Base-by-base conservation (phyloP, 2,113 vertebrate species). In the Natator depressus region DNA sequence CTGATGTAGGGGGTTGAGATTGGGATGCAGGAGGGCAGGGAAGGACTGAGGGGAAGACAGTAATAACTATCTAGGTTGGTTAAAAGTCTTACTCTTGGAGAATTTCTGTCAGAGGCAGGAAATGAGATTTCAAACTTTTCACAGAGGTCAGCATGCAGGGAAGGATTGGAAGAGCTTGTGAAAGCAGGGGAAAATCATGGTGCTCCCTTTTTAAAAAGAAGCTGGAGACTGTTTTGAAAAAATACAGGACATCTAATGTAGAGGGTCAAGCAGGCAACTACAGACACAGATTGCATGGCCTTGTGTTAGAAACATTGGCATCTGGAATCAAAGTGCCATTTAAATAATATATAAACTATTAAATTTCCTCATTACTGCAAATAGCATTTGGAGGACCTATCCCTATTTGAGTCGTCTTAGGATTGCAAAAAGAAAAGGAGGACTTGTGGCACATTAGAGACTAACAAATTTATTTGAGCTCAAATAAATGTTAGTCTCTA, bases 121-220 rank as follows among this genome's bases (percentile, higher is more conserved):
- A 94, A 88, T 81, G 72, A 94, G 88, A 96, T 95, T 91, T 93
- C 95, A 46, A 89, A 94, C 82, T 88, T 88, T 95, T 89, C 46
- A 72, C 83, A 95, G 89, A 85, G 90, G 89, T 93, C 89, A 91
- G 2, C 51, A 54, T 49, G 27, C 83, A 80, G 93, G 82, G 24
- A 93, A 92, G 85, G 80, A 57, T 93, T 92, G 87, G 81, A 86
- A 94, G 82, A 91, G 46, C 69, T 47, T 86, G 69, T 84, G 82
- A 83, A 38, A 51, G 91, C 53, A 92, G 87, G 89, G 95, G 96
- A 88, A 85, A 80, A 94, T 51, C 20, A 35, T 35, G 7, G 38
- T 35, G 24, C 5, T 25, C 27, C 35, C 19, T 82, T 25, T 38
- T 35, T 11, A 50, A 53, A 47, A 6, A 79, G 46, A 46, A 80